Conservation (phyloP, 2,113 vertebrate genomes). For the Campylomormyrus tamandua region DNA sequence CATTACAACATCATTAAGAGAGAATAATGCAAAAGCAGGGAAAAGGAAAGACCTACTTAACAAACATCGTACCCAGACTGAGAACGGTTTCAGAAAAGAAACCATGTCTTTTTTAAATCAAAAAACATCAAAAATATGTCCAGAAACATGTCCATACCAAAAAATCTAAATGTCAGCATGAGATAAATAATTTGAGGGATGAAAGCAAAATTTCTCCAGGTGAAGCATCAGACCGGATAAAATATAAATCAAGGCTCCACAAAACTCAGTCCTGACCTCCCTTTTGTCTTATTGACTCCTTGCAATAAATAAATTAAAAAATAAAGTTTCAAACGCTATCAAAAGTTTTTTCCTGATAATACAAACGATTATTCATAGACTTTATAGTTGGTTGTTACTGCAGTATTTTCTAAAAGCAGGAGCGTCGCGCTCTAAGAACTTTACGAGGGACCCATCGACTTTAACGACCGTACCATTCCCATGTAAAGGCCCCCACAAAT, state of each 20-base stretch:
- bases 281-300: background rate
- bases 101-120: background rate
- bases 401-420: background rate
- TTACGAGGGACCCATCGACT: background rate
- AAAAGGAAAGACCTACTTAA: background rate
- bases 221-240: background rate
- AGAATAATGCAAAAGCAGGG: too few relatives aligned
- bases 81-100: background rate
- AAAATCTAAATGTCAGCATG: background rate
- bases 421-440: background rate
- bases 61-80: background rate
- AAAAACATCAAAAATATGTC: background rate
- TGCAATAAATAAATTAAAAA: background rate
- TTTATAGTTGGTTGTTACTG: background rate
- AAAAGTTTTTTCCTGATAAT: background rate
- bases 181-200: background rate
- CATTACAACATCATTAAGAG: too few relatives aligned
- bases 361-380: background rate
- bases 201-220: background rate
- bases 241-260: conserved; percentile 5
- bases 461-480: background rate
- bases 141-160: background rate
- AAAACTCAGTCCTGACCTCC: background rate
- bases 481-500: background rate
- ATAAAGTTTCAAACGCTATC: background rate